Base-by-base conservation (phyloP, 1,140 invertebrate species). In the Lysiphlebus fabarum region DNA sequence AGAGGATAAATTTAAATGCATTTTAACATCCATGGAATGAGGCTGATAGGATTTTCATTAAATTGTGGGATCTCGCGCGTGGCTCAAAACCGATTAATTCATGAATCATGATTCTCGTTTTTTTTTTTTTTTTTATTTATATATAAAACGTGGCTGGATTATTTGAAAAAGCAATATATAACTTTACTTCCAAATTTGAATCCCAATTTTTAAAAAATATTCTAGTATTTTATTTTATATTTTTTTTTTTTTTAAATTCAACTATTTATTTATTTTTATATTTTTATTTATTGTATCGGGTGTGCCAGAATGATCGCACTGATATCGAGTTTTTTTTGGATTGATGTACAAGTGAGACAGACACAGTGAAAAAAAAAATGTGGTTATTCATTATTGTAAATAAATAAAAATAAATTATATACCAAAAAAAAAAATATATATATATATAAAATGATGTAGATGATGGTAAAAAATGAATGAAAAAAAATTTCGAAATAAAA, bases 41-140 rank as follows among this genome's bases (percentile, higher is more conserved):
- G 41, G 42, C 58, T 53, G 58, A 59, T 59, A 53, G 58, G 58
- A 59, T 59, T 59, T 44, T 33, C 58, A 59, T 59, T 59, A 17
- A 59, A 59, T 26, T 42, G 58, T 59, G 58, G 58, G 36, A 59
- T 26, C 49, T 42, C 49, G 48, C 58, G 50, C 50, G 36, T 59
- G 49, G 50, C 41, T 59, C 58, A 59, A 53, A 53, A 53, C n/a
- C 50, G 58, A 59, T 59, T 59, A 59, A 59, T 59, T 50, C 50
- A 59, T 59, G 50, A 59, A 53, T 50, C 50, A 17, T 17, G 17
- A 17, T 17, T 17, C 3, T 17, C 3, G 1, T 17, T 17, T 1
- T 17, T 17, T 17, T 17, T 17, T 17, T 17, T 1, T 17, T 17
- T 59, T 59, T 44, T 33, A 41, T 47, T n/a, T n/a, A n/a, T n/a